Evolutionary conservation across 2,113 vertebrate genomes (phyloP).

Genomic region (Orycteropus afer): DNA sequence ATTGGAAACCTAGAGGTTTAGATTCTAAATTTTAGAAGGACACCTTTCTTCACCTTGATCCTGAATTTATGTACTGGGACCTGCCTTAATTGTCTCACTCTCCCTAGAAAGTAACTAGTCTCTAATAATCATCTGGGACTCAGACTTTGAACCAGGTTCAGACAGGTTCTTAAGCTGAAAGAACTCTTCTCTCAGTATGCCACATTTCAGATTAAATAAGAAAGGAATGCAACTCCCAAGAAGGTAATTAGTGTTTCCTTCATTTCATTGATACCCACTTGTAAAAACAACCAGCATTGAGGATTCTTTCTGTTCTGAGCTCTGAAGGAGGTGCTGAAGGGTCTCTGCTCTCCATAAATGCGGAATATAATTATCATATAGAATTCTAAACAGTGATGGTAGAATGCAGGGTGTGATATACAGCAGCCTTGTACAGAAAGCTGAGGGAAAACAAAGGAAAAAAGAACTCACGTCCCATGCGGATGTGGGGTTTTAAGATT

Average conservation of each 20-base stretch:
- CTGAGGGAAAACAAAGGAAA: neutral
- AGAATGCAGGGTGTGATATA: neutral
- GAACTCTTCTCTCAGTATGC: neutral
- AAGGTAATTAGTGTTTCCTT: neutral
- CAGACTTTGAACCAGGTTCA: neutral
- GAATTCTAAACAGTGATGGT: neutral
- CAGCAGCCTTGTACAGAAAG: neutral
- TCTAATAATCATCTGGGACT: neutral
- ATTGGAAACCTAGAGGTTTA: neutral
- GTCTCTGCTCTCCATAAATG: neutral
- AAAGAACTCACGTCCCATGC: neutral
- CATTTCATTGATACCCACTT: neutral
- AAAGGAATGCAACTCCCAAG: neutral
- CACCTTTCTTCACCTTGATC: neutral
- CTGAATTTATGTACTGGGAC: neutral
- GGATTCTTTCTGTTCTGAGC: neutral
- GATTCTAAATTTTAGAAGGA: conserved; percentile 2
- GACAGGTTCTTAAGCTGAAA: neutral
- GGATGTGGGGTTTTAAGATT: neutral
- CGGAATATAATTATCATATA: neutral
- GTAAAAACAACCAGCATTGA: neutral
- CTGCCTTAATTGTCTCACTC: neutral
- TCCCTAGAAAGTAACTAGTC: neutral
- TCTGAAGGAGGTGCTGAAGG: neutral
- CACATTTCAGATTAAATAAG: neutral